phyloP scores from a whole-genome alignment of 2,888 invertebrate species.

The Sminthurinus aureus region DNA sequence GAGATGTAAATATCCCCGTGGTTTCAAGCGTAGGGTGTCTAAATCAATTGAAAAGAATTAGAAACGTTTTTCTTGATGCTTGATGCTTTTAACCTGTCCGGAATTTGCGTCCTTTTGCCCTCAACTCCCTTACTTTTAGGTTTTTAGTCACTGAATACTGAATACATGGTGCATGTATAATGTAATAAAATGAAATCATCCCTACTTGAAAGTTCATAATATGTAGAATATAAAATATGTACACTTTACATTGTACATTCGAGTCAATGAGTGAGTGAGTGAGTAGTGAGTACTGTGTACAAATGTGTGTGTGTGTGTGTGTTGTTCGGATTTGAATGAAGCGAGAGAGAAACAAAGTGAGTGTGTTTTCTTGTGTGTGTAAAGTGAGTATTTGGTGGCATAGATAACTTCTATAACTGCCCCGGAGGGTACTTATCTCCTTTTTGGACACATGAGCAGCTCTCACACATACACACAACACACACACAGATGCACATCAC shows the following conservation, averaged over 20 bases:
- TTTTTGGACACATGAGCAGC: constrained; percentile 42
- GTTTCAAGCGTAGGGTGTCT: background rate
- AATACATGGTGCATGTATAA: no score
- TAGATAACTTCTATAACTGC: background rate
- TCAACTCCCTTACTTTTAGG: background rate
- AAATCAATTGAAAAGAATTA: no score
- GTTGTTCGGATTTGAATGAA: constrained; percentile 33
- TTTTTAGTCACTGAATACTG: no score
- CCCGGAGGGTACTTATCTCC: constrained; percentile 43
- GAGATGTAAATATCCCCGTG: no score
- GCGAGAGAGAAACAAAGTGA: constrained; percentile 28
- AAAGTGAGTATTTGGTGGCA: constrained; percentile 1
- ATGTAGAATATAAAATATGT: background rate
- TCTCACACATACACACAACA: background rate
- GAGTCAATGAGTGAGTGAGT: background rate
- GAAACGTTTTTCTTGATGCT: no score
- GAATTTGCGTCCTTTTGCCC: background rate
- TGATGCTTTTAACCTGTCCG: no score
- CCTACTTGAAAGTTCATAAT: no score
- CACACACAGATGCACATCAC: background rate
- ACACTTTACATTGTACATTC: background rate
- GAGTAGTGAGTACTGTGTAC: background rate
- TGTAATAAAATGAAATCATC: no score
- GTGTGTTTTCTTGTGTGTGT: constrained; percentile 1
- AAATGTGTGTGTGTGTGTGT: background rate